Evolutionary conservation across 1,140 invertebrate species (phyloP), one percentile per base, ranked within the genome.

Genomic region (Andrena cerasifolii): DNA sequence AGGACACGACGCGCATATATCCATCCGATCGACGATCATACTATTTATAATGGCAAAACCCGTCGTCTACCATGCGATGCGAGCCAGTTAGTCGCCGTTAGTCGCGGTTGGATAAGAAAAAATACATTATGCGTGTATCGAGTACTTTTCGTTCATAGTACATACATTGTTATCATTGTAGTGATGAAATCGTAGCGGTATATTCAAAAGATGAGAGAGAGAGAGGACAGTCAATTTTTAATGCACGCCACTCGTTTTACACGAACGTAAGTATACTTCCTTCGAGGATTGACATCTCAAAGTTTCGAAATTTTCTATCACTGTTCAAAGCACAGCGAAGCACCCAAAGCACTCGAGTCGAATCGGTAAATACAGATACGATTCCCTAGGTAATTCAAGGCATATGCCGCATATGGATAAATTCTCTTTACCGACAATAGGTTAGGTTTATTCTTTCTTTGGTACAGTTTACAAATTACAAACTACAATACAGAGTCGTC

Each of bases 131-230:
- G 18, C 12, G 49, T 24, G 45, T 16, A 0, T n/a, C 49, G 14
- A 24, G 28, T 40, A 40, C n/a, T 33, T 33, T 36, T 53, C 24
- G 8, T 43, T 43, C 33, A 66, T 51, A 36, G 21, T 58, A 53
- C 59, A 77, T n/a, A n/a, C n/a, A n/a, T 70, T 62, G 12, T 77
- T 71, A 68, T 76, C 56, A 10, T 40, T n/a, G 45, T 71, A 71
- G 56, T 71, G 21, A 71, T 54, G 45, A 53, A 71, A 31, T 77
- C 56, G 2, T 53, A 71, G 56, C 67, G 56, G 66, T 36, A 43
- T 24, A 62, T 71, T 71, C 14, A 62, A 53, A 71, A 71, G 3
- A 40, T 53, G 0, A 18, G 7, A 43, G 1, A 24, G 0, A 26
- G 6, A 28, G n/a, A n/a, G n/a, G n/a, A n/a, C 31, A 40, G 3